A percentile compares a stretch with the other conserved stretches of the same genome.
phyloP scores from a whole-genome alignment of 2,797 vertebrate genomes.

The Gymnocypris eckloni region DNA sequence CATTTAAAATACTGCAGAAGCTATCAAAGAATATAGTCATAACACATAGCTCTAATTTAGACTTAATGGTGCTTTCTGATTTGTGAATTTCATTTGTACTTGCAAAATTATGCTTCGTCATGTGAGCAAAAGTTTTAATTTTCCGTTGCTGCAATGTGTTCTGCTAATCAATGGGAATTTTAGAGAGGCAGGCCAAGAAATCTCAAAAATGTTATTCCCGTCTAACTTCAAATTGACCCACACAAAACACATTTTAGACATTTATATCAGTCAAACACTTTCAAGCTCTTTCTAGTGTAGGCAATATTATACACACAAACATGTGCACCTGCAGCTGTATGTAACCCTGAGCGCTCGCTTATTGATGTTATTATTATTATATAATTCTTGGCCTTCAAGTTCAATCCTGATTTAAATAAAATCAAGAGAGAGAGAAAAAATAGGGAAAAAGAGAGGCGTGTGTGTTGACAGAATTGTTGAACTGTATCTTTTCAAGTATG shows the following conservation, averaged over 20 bases:
- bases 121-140: neutral
- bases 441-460: neutral
- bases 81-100: neutral
- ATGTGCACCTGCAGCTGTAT: conserved; percentile 11
- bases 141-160: neutral
- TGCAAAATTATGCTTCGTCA: neutral
- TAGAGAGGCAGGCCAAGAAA: neutral
- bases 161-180: neutral
- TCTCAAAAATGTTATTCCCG: neutral
- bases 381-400: conserved; percentile 3
- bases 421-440: neutral
- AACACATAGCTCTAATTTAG: neutral
- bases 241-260: neutral
- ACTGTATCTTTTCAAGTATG: conserved; percentile 16
- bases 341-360: neutral
- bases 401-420: conserved; percentile 44
- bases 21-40: neutral
- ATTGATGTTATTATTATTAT: conserved; percentile 29
- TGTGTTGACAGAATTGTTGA: conserved; percentile 1
- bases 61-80: neutral
- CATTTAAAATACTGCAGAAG: neutral
- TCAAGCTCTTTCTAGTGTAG: conserved; percentile 1
- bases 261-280: neutral
- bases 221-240: neutral
- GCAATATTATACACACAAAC: neutral